Base-by-base conservation (phyloP, 64 coral and sea anemone species). In the Pocillopora verrucosa region DNA sequence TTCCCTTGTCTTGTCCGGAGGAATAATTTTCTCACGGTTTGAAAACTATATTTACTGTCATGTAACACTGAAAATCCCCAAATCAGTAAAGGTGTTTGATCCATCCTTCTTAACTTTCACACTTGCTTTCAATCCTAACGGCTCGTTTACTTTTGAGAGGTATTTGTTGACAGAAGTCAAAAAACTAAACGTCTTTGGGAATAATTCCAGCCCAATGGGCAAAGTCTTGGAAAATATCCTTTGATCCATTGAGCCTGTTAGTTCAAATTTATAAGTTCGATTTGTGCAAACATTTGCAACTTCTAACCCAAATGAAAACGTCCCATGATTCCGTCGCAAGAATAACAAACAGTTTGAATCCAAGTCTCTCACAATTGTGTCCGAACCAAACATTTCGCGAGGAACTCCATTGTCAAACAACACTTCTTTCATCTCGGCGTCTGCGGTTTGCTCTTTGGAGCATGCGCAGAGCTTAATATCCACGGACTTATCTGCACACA, bases 391-490 rank as follows among this genome's bases (percentile, higher is more conserved):
- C 67, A 70, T 70, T 70, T 70, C n/a, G 11, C n/a, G 67, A 11
- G 67, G 19, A 30, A 70, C 67, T 24, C 67, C 67, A 70, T 70
- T 70, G 20, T 70, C 20, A 70, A 70, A 24, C 1, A 70, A 24
- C 10, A 70, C 67, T 70, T 24, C 67, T 24, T 70, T 70, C n/a
- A 5, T 70, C 11, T 20, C n/a, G 19, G 34, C 4, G 9, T 56
- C 38, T 24, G 67, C 20, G 67, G 67, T n/a, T 70, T 70, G 10
- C n/a, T 70, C 67, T 34, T 60, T 37, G 68, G 70, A 68, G 51
- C 87, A 89, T 13, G 63, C 34, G 16, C 87, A 89, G 16, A 89
- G 87, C 58, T 74, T 89, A 14, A 89, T 30, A 26, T 89, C 87
- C 0, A 89, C 87, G 2, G 73, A 65, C 13, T 89, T 70, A 34